Evolutionary conservation across 2,797 vertebrate genomes (phyloP).

Genomic region (Vipera latastei): DNA sequence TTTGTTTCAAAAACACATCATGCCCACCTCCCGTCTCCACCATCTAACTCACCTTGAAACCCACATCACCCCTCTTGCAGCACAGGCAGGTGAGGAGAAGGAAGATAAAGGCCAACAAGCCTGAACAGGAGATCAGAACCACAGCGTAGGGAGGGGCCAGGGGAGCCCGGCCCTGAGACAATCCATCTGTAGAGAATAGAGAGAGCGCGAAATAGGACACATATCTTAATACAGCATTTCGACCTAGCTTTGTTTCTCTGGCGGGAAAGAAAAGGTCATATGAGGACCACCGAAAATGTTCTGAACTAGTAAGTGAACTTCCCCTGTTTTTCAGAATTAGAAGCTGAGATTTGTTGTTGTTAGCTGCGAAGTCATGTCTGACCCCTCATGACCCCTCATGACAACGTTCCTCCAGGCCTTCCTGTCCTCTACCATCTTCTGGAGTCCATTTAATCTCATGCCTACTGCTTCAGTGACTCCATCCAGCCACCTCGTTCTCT

Average conservation of each 20-base stretch:
- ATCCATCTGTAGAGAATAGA: conserved; percentile 56
- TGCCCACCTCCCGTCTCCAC: background rate
- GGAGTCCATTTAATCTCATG: too few species aligned
- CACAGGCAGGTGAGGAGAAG: conserved; percentile 92
- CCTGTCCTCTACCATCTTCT: too few species aligned
- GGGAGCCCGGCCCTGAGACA: conserved; percentile 78
- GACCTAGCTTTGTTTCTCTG: background rate
- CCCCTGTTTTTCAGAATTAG: background rate
- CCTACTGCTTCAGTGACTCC: too few species aligned
- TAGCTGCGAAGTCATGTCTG: too few species aligned
- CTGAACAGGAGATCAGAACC: conserved; percentile 92
- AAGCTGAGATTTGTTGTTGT: background rate
- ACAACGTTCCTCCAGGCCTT: too few species aligned
- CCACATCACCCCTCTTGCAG: conserved; percentile 89
- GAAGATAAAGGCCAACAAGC: conserved; percentile 89
- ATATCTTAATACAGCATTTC: background rate
- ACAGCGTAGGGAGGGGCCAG: conserved; percentile 88
- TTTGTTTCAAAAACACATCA: background rate
- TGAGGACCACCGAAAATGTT: background rate
- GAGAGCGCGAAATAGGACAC: background rate
- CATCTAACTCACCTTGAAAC: conserved; percentile 87
- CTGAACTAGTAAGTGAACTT: background rate
- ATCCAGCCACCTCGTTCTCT: too few species aligned
- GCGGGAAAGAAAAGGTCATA: background rate
- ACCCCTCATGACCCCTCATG: too few species aligned